Evolutionary conservation across 2,113 vertebrate genomes (phyloP), one percentile per base, ranked within the genome.

Genomic region (Dolichallabes microphthalmus): DNA sequence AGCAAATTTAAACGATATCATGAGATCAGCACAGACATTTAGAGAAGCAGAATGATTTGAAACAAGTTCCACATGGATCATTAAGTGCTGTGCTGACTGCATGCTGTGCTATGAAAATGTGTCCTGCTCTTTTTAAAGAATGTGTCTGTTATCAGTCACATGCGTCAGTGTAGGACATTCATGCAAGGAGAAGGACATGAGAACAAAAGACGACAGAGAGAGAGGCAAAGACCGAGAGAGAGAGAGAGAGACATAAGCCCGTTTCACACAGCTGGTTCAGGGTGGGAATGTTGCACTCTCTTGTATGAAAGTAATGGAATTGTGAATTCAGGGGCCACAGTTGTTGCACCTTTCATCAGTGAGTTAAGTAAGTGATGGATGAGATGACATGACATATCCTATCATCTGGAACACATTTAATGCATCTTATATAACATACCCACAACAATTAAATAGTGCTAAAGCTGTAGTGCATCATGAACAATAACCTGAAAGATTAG

Each of bases 91-190:
- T 58, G 50, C 64, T 45, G 76, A 52, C 60, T 11, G 2, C 84
- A n/a, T 71, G 53, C 50, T 45, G 30, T 30, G 55, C 12, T 32
- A 19, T 35, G 27, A 35, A 64, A 69, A 55, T 2, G 27, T 75
- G 58, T 17, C 58, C 14, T 45, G 68, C 30, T 74, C 85, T 76
- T 45, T 75, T 82, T 81, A 58, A 74, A 75, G 66, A 61, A 71
- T 45, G 68, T 52, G 27, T 55, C 77, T 87, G 58, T 82, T 81
- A 66, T 85, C 83, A 64, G 78, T 84, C 82, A 75, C 68, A 55
- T 25, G 64, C 75, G 76, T 82, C 71, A 55, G 79, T 8, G 57
- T 64, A 76, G 79, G 79, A 55, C 69, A 75, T 80, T 76, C n/a
- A 71, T 35, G 19, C 10, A 12, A 20, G n/a, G n/a, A 78, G 55